Evolutionary conservation across 1,140 invertebrate species (phyloP), one percentile per base, ranked within the genome.

Genomic region (Papilio machaon): DNA sequence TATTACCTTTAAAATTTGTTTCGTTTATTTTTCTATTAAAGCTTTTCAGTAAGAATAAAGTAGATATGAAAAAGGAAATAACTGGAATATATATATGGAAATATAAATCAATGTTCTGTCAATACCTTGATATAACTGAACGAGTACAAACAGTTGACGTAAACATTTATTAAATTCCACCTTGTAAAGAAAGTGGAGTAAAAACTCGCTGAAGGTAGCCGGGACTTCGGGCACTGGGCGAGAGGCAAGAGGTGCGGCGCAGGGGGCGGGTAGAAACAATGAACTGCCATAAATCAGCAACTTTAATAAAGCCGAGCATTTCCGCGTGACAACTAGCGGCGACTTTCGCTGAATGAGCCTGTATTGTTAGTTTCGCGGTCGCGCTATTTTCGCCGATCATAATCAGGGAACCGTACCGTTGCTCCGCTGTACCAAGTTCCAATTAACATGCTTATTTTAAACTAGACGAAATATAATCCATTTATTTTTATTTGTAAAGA

Each of bases 261-360:
- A 23, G 23, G 23, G 23, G 23, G 9, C 0, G 17, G 38, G 46
- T 81, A 70, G 76, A 87, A 87, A 87, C 86, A 86, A 87, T 87
- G 84, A 85, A 87, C 82, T 85, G 84, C 79, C 79, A 85, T 87
- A 87, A 87, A 87, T 87, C 85, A 87, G 76, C 64, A 85, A 85
- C 80, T 87, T 87, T 85, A 84, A 87, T 87, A 85, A 82, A 87
- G 82, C 81, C 79, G n/a, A 54, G 58, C 82, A 47, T 80, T 64
- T 81, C 76, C 77, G 67, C n/a, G 70, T 58, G 52, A 79, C 60
- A 75, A 46, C 47, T 52, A 75, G 80, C 79, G 76, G 77, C 74
- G 15, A 58, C 81, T 75, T 79, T 82, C 73, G 52, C 77, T 77
- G 58, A 77, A 38, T 70, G 54, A 77, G 75, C 60, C 74, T 80